Percentiles rank a stretch among this genome's conserved stretches.
phyloP scores from a whole-genome alignment of 2,797 vertebrate species.

The Synaphobranchus kaupii region DNA sequence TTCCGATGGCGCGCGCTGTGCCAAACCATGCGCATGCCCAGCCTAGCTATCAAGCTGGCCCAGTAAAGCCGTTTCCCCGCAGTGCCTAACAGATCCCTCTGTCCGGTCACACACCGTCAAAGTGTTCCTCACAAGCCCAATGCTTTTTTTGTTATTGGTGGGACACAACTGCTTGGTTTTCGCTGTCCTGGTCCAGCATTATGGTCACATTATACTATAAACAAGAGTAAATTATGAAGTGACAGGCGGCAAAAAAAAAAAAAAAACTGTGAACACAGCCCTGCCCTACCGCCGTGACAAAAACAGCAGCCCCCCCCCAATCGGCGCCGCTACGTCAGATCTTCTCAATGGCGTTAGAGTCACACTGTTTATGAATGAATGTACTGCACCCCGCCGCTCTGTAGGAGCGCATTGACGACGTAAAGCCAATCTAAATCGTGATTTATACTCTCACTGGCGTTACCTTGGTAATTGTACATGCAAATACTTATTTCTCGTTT shows the following conservation, averaged over 20 bases:
- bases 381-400: constrained; percentile 1
- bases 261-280: constrained; percentile 16
- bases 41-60: constrained; percentile 24
- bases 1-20: constrained; percentile 28
- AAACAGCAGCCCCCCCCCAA: constrained; percentile 43
- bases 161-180: neutral
- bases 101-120: neutral
- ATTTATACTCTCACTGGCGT: neutral
- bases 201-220: too few relatives aligned
- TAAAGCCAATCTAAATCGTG: neutral
- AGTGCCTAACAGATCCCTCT: neutral
- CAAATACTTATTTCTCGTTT: neutral
- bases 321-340: constrained; percentile 58
- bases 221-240: neutral
- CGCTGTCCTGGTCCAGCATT: neutral
- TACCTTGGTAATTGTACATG: too few relatives aligned
- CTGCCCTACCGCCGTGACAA: constrained; percentile 32
- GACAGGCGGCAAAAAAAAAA: neutral
- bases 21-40: constrained; percentile 26
- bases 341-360: constrained; percentile 61
- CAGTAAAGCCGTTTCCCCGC: neutral
- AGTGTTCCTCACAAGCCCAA: neutral
- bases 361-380: constrained; percentile 74
- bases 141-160: neutral
- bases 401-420: too few relatives aligned